Base-by-base conservation (phyloP, 2,113 vertebrate species). In the Chinchilla lanigera region DNA sequence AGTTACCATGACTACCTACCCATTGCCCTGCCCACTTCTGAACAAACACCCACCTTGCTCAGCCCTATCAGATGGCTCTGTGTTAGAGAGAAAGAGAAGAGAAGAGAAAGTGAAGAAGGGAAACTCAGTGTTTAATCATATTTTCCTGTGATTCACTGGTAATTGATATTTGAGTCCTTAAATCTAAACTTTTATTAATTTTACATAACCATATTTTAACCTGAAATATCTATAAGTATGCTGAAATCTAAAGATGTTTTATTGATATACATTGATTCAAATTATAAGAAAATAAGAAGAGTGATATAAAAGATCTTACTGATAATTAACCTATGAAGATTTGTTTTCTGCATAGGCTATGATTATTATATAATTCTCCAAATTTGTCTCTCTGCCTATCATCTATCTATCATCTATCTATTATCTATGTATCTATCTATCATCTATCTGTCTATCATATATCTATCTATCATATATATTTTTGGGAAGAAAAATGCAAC, bases 261-360 rank as follows among this genome's bases (percentile, higher is more conserved):
- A 35, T 77, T 96, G 69, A 17, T 30, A 58, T 84, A 77, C 54
- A 67, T 87, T 96, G 67, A 60, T 41, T 93, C n/a, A 78, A 89
- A 86, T 93, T 44, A 67, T 13, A 71, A 63, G 80, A 94, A 86
- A 71, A 94, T 82, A 60, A 86, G n/a, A 77, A 85, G 85, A 71
- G 28, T 47, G 33, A 90, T 82, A 1, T 95, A 54, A 89, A 91
- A 69, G 60, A 44, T 71, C 28, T 88, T 94, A 71, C 22, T 47
- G 61, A 65, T 50, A 92, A n/a, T 78, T 54, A 30, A 16, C 50
- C 26, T 38, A 61, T 22, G 56, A 95, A 47, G 73, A 41, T 14
- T 2, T 41, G 9, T 56, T 90, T 86, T 88, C 47, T 87, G 50
- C 33, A 52, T 84, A 84, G 11, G 1, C 87, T 10, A n/a, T 41